Evolutionary conservation across 2,888 invertebrate genomes (phyloP), one percentile per base, ranked within the genome.

Genomic region (Taphrorychus bicolor): DNA sequence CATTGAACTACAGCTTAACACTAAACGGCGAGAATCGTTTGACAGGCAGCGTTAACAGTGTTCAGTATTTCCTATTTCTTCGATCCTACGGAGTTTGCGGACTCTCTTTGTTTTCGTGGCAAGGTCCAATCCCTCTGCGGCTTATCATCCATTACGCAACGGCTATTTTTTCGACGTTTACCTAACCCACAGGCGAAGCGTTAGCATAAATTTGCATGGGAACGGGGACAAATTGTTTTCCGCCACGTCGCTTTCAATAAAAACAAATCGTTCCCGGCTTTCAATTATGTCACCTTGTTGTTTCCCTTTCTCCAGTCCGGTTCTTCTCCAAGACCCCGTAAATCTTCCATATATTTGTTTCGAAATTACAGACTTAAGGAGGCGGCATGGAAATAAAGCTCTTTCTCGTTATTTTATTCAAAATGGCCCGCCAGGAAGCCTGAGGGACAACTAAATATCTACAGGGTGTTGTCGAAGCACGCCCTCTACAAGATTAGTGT

Each of bases 201-300:
- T 51, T 51, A 21, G 5, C 51, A 51, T 51, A 51, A 51, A 51
- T 51, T 51, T 51, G 22, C 51, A 51, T 51, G 51, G 22, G 22
- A 51, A 51, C 51, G 22, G 21, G 51, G 51, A 51, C 22, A 51
- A 51, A 51, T 51, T 51, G 51, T 51, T 51, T 51, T 51, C 51
- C 51, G 11, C 51, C 19, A 51, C 51, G 51, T 18, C 22, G 21
- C 19, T 19, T 51, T 51, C 51, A 19, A 51, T 51, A 51, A 51
- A 51, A 51, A 51, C 51, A 51, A 51, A 51, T 51, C 51, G 51
- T 51, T 16, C 51, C 21, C 21, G 14, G 54, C 24, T n/a, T 54
- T 54, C 32, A 54, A 54, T 54, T 54, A 32, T 32, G 54, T 54
- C 54, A 54, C 32, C 54, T 32, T 54, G 19, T 51, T 51, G 22